Conservation (phyloP, 2,797 vertebrate species). For the Triplophysa yarkandensis region DNA sequence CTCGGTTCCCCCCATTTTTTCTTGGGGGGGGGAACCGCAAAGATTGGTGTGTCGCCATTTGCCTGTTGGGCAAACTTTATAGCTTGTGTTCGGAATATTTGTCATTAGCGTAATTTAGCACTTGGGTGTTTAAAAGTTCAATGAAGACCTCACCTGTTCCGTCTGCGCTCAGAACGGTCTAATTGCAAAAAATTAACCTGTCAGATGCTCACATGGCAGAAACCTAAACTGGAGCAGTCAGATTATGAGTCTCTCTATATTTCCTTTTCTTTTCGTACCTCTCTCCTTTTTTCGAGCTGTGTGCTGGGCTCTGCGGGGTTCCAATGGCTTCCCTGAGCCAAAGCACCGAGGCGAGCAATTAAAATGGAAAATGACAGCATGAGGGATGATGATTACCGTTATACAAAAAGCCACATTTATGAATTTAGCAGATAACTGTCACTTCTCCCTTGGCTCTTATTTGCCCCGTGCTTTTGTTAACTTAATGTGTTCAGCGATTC, state of each 20-base stretch:
- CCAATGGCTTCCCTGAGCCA: conserved; percentile 85
- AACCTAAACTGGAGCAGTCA: conserved; percentile 80
- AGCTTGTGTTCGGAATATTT: conserved; percentile 50
- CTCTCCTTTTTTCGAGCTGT: conserved; percentile 59
- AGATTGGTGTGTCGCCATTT: neutral
- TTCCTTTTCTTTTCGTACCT: conserved; percentile 48
- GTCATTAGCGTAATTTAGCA: conserved; percentile 59
- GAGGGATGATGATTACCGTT: conserved; percentile 93
- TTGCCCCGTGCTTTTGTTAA: conserved; percentile 82
- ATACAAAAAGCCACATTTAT: conserved; percentile 89
- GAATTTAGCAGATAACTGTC: conserved; percentile 91
- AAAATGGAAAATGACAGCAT: conserved; percentile 91
- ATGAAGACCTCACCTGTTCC: conserved; percentile 75
- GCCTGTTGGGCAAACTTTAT: conserved; percentile 52
- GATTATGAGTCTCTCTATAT: conserved; percentile 64
- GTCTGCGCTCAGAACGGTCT: conserved; percentile 82
- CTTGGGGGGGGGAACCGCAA: no score
- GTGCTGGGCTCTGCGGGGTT: conserved; percentile 85
- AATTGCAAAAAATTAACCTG: conserved; percentile 92
- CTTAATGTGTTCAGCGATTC: conserved; percentile 79
- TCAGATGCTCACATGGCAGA: conserved; percentile 83
- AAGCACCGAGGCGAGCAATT: conserved; percentile 90
- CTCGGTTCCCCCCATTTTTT: neutral
- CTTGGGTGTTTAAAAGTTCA: conserved; percentile 57
- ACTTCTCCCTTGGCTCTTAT: conserved; percentile 76